phyloP scores from a whole-genome alignment of 2,888 invertebrate genomes.

The Parnassius smintheus region DNA sequence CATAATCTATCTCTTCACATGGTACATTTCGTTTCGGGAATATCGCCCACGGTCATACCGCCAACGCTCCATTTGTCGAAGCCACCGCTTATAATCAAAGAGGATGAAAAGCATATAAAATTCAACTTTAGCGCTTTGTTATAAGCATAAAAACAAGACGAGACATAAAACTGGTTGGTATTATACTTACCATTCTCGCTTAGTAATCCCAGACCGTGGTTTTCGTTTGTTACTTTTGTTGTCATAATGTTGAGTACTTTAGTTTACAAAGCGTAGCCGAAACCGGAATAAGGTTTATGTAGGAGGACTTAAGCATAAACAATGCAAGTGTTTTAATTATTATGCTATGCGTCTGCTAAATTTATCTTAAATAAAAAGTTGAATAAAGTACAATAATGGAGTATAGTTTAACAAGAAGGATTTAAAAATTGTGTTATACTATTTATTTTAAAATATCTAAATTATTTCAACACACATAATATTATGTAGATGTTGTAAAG shows the following conservation, averaged over 20 bases:
- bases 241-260: constrained; percentile 19
- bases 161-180: constrained; percentile 1
- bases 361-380: not conserved
- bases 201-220: constrained; percentile 15
- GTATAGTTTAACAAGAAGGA: too few species aligned
- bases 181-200: constrained; percentile 10
- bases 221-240: constrained; percentile 20
- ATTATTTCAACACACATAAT: too few species aligned
- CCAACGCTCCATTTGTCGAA: constrained; percentile 11
- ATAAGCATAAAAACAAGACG: too few species aligned
- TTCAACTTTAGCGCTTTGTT: constrained; percentile 4
- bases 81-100: not conserved
- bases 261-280: constrained; percentile 19
- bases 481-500: too few species aligned
- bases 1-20: constrained; percentile 6
- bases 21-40: constrained; percentile 13
- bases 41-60: constrained; percentile 8
- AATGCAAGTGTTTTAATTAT: constrained; percentile 1
- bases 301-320: constrained; percentile 24
- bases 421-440: too few species aligned
- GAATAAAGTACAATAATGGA: too few species aligned
- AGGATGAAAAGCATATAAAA: not conserved
- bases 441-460: too few species aligned
- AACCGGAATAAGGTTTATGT: constrained; percentile 20
- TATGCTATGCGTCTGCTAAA: not conserved